phyloP scores from a whole-genome alignment of 2,888 invertebrate species.

The Stenurella melanura region DNA sequence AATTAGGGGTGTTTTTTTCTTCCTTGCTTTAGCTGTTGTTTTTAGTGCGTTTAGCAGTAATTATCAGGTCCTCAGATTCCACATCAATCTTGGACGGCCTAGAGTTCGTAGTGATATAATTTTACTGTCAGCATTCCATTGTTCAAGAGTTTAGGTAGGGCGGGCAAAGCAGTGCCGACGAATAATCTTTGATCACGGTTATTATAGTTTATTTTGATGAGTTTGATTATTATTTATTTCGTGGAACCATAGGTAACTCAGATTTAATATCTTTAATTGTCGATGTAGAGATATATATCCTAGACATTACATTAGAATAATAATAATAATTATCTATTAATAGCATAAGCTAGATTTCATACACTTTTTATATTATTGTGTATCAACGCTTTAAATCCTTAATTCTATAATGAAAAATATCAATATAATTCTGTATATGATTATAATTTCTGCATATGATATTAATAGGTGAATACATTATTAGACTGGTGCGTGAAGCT shows the following conservation, averaged over 20 bases:
- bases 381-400: too few species aligned
- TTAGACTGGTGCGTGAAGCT: too few species aligned
- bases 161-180: slow-evolving; percentile 28
- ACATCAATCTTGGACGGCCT: slow-evolving; percentile 55
- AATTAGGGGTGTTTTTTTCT: slow-evolving; percentile 34
- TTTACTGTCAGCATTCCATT: slow-evolving; percentile 56
- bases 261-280: slow-evolving; percentile 20
- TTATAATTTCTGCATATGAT: too few species aligned
- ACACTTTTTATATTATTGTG: too few species aligned
- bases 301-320: too few species aligned
- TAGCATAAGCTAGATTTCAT: too few species aligned
- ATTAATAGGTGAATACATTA: too few species aligned
- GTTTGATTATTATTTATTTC: slow-evolving; percentile 38
- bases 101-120: slow-evolving; percentile 54
- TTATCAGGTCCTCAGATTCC: slow-evolving; percentile 29
- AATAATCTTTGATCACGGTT: slow-evolving; percentile 43
- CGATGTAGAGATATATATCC: too few species aligned
- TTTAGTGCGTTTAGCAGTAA: slow-evolving; percentile 18
- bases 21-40: slow-evolving; percentile 5
- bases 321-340: too few species aligned
- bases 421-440: too few species aligned
- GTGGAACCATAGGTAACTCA: neutral
- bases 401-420: too few species aligned
- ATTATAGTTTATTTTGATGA: slow-evolving; percentile 38
- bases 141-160: slow-evolving; percentile 34